Evolutionary conservation across 2,888 invertebrate species (phyloP).

Genomic region (Carpatolechia fugitivella): DNA sequence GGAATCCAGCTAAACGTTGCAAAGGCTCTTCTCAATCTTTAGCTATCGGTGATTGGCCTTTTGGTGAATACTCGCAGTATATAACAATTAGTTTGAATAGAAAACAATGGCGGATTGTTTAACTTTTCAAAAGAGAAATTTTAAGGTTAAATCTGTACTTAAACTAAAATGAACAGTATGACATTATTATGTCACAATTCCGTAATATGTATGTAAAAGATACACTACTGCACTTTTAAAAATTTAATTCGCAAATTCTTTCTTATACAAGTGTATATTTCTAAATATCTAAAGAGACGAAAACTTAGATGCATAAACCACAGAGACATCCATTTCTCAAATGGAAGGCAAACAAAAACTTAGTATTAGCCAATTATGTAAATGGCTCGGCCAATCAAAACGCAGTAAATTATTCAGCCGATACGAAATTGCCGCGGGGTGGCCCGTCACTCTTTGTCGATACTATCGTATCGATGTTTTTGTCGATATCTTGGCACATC

Average conservation of each 20-base stretch:
- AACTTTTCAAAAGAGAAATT: too few relatives aligned
- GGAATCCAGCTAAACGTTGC: not conserved
- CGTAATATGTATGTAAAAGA: too few relatives aligned
- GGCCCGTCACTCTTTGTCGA: conserved; percentile 30
- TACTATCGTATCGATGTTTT: conserved; percentile 16
- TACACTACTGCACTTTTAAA: too few relatives aligned
- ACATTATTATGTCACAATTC: too few relatives aligned
- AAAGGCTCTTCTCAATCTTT: not conserved
- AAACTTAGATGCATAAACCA: not conserved
- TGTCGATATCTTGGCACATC: conserved; percentile 1
- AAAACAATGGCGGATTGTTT: too few relatives aligned
- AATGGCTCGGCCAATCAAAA: conserved; percentile 68
- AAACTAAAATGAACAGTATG: too few relatives aligned
- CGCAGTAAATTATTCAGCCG: conserved; percentile 67
- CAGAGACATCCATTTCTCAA: conserved; percentile 35
- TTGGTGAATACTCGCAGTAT: too few relatives aligned
- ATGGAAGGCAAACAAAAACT: conserved; percentile 65
- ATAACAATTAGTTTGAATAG: too few relatives aligned
- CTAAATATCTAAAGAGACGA: not conserved
- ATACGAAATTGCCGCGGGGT: conserved; percentile 43
- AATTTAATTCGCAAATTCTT: too few relatives aligned
- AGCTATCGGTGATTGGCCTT: too few relatives aligned
- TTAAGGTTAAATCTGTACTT: too few relatives aligned
- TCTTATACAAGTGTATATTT: not conserved
- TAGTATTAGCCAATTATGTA: conserved; percentile 71